phyloP scores from a whole-genome alignment of 2,113 vertebrate species.

The Macrotus californicus region DNA sequence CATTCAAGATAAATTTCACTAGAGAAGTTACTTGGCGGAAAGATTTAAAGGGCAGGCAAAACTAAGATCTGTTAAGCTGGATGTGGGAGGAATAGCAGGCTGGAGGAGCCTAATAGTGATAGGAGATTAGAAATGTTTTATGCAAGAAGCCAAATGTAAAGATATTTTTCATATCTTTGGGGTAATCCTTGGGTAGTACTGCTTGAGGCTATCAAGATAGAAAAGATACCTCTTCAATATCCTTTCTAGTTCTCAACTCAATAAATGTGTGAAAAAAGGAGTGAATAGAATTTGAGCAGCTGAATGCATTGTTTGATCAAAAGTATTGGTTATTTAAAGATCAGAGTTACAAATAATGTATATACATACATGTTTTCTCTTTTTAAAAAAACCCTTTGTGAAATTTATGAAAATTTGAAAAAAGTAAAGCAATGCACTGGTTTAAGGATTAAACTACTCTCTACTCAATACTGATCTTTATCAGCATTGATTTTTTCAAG shows the following conservation, averaged over 20 bases:
- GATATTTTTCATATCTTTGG: background rate
- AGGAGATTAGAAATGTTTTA: background rate
- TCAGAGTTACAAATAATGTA: background rate
- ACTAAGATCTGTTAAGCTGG: background rate
- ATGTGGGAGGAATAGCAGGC: background rate
- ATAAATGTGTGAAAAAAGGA: background rate
- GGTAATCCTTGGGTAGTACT: background rate
- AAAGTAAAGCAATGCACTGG: background rate
- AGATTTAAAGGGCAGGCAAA: background rate
- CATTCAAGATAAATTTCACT: background rate
- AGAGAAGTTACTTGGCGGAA: background rate
- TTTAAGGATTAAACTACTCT: background rate
- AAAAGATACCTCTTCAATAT: background rate
- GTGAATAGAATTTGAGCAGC: background rate
- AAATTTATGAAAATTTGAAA: background rate
- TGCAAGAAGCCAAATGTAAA: background rate
- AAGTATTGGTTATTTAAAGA: background rate
- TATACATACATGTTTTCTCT: background rate
- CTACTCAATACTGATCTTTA: background rate
- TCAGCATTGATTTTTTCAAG: background rate
- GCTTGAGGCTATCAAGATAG: background rate
- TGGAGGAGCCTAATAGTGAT: background rate
- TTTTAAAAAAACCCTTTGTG: background rate
- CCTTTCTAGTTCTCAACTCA: background rate
- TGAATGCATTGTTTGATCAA: background rate